Base-by-base conservation (phyloP, 2,888 invertebrate species). In the Tachina lurida region DNA sequence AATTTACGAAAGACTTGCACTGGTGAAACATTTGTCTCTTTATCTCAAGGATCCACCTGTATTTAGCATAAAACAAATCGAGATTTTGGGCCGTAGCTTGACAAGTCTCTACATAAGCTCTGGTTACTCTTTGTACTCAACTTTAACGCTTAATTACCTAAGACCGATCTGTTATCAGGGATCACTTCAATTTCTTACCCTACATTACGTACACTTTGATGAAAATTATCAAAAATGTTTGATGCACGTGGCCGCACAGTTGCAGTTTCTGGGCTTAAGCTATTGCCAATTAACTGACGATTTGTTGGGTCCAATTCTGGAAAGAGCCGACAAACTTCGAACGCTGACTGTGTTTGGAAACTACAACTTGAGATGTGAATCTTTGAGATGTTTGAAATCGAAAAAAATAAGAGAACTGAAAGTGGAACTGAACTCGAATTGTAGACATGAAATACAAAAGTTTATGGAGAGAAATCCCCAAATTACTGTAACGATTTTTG, bases 221-320 rank as follows among this genome's bases (percentile, higher is more conserved):
- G 84, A 75, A 68, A 49, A 58, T 8, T 86, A 70, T 56, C 67
- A 70, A 56, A 10, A 71, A 7, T 83, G 63, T 58, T 4, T 88
- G 4, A 52, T 75, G 15, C 41, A 73, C 9, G 79, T 81, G 13
- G 84, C 85, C 0, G 12, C 68, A 13, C 74, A 83, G n/a, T 19
- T 88, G 1, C 41, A 73, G 22, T 76, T 54, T 68, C 39, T 88
- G 0, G 85, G 87, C 62, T 83, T 88, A 10, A 86, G 75, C 47
- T 86, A 84, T 70, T 88, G 87, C 10, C 85, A 87, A 62, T 49
- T 88, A 41, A 87, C 77, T 0, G 88, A 88, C 47, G 75, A 84
- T n/a, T 68, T 88, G 10, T 22, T 88, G 52, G n/a, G 8, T 2
- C 86, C 84, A 1, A 54, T 88, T 52, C 47, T 87, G 5, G 71